A percentile compares a stretch with the other conserved stretches of the same genome.
phyloP scores from a whole-genome alignment of 2,113 vertebrate genomes.

The Australoheros scitulus region DNA sequence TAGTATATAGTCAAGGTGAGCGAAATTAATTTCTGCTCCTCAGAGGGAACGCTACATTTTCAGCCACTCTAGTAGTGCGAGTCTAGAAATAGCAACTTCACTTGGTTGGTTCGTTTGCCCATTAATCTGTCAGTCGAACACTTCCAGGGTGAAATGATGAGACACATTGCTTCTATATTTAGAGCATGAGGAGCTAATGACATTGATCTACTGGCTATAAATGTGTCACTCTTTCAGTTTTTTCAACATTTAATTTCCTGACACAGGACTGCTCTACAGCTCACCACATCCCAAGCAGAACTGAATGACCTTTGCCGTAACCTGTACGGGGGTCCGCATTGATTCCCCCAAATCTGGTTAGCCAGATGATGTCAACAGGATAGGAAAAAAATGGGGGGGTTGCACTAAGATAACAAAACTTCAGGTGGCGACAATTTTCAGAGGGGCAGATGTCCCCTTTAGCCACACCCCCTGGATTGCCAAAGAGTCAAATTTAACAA shows the following conservation, averaged over 20 bases:
- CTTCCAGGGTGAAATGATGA: neutral
- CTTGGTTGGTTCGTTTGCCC: neutral
- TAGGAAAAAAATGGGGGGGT: too few species aligned
- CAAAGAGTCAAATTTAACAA: neutral
- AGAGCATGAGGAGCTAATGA: neutral
- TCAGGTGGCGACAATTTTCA: too few species aligned
- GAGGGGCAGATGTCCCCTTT: neutral
- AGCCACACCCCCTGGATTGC: neutral
- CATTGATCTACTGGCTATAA: neutral
- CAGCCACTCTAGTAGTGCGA: neutral
- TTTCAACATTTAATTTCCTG: neutral
- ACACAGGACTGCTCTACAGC: neutral
- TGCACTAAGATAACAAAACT: too few species aligned
- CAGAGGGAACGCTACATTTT: slow-evolving; percentile 1
- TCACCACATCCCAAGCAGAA: neutral
- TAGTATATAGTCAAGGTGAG: slow-evolving; percentile 22
- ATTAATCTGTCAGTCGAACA: slow-evolving; percentile 14
- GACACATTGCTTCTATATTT: neutral
- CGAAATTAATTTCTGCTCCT: slow-evolving; percentile 28
- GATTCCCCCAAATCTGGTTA: neutral
- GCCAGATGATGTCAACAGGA: too few species aligned
- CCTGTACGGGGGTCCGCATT: neutral
- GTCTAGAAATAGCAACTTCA: slow-evolving; percentile 11
- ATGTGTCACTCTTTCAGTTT: neutral
- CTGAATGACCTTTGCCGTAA: neutral